Evolutionary conservation across 2,888 invertebrate genomes (phyloP), one percentile per base, ranked within the genome.

Genomic region (Slavum lentiscoides): DNA sequence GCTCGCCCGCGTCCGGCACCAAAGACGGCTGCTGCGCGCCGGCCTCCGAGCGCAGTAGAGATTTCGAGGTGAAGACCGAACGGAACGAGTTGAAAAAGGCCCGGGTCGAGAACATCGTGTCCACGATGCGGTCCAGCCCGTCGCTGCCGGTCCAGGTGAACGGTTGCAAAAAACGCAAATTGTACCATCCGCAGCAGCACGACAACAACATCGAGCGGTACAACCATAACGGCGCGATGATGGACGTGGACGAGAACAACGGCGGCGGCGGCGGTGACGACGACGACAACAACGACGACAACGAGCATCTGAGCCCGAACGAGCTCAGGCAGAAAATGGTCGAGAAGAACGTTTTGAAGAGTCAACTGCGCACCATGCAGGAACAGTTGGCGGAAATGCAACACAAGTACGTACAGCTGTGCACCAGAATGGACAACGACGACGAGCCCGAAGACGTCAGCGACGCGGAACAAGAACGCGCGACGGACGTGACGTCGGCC

Each of bases 171-270:
- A 98, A 98, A 87, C 91, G 97, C 70, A 98, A 98, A 87, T 89
- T 97, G 53, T 97, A 97, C 86, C 96, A 96, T 85, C 97, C 97
- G 17, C 96, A 96, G 87, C 97, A 97, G 86, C 95, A 96, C 87
- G 93, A 93, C 85, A 86, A 86, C 83, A 86, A 86, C 83, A 89
- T 89, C 81, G 90, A 83, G 17, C 80, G 72, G 61, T 74, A 70
- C 73, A 77, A 55, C 39, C 30, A 30, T 30, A 82, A 61, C n/a
- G n/a, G 30, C 30, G 30, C 30, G 30, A 30, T 62, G 58, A 23
- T 66, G 66, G 84, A 87, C 84, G 84, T 83, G 53, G 85, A 87
- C 84, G 91, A 91, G 84, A 92, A 92, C 49, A 11, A 49, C 49
- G 49, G 11, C 15, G 49, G 11, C 15, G 49, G 3, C 83, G 91